Evolutionary conservation across 37 sponge, comb jelly and placozoan species (phyloP).

Genomic region (Spongilla lacustris): DNA sequence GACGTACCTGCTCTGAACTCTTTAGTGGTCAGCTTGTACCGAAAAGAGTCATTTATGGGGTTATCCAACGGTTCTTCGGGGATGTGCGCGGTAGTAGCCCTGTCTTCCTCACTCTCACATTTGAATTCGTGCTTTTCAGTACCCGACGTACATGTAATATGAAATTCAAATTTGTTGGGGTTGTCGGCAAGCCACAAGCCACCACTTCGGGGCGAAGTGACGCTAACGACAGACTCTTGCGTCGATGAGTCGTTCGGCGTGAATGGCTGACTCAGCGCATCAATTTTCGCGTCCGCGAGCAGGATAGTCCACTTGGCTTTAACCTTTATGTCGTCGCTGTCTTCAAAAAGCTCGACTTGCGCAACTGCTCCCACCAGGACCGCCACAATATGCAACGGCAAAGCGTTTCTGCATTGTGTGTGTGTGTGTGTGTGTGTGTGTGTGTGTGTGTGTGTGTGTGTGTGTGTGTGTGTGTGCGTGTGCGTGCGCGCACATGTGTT

Average conservation of each 20-base stretch:
- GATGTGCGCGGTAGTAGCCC: conserved; percentile 35
- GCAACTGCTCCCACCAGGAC: conserved; percentile 10
- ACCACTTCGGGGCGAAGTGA: background rate
- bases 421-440: background rate
- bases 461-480: too few species aligned
- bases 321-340: conserved; percentile 10
- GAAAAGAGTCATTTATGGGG: conserved; percentile 49
- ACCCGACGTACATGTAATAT: background rate
- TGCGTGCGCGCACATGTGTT: too few species aligned
- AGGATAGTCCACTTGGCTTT: conserved; percentile 35
- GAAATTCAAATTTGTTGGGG: background rate
- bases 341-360: conserved; percentile 22
- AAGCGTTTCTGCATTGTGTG: conserved; percentile 4
- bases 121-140: conserved; percentile 44
- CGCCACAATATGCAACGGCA: conserved; percentile 5
- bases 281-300: background rate
- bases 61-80: conserved; percentile 53
- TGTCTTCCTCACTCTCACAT: conserved; percentile 24
- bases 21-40: conserved; percentile 29
- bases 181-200: background rate
- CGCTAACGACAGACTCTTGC: background rate
- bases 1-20: conserved; percentile 44
- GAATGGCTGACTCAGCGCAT: background rate
- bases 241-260: background rate
- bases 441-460: too few species aligned